Evolutionary conservation across 1,140 invertebrate species (phyloP), one percentile per base, ranked within the genome.

Genomic region (Popillia japonica): DNA sequence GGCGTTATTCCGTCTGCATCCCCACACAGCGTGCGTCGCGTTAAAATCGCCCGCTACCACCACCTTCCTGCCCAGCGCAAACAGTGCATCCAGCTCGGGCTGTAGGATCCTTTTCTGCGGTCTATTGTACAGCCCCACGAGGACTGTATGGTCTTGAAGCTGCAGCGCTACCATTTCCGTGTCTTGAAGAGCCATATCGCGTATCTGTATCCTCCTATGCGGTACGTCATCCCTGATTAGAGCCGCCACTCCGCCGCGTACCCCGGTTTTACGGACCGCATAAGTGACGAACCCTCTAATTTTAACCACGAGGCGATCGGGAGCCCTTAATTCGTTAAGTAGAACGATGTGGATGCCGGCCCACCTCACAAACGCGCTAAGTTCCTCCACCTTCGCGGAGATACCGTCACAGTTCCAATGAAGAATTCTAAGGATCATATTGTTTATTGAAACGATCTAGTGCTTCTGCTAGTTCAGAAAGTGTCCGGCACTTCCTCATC

Each of bases 21-120:
- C 68, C 77, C 68, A 78, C 23, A 20, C 40, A 6, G 72, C 7
- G 41, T 78, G 68, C 44, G 20, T 78, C 72, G 68, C 64, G 42
- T 78, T 78, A 11, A 78, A 75, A 20, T 78, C 77, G 1, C 72
- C 77, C 48, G 72, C 77, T 2, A 75, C 6, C 0, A 78, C 23
- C 2, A 68, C 48, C 7, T 73, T 27, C 8, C 2, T 40, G 9
- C 72, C 55, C n/a, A 20, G 22, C 2, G 2, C 27, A 7, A 78
- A 40, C 6, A 78, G 42, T 10, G 41, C 48, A 20, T 61, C 11
- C 4, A 77, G 76, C 9, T 68, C 76, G 3, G 7, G 10, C 9
- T n/a, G 20, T 7, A 9, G 4, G 6, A 77, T 48, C 7, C 6
- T 64, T 17, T 40, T 61, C 8, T 40, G 20, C 61, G 76, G 76